phyloP scores from a whole-genome alignment of 2,113 vertebrate species.

The Pholis gunnellus region DNA sequence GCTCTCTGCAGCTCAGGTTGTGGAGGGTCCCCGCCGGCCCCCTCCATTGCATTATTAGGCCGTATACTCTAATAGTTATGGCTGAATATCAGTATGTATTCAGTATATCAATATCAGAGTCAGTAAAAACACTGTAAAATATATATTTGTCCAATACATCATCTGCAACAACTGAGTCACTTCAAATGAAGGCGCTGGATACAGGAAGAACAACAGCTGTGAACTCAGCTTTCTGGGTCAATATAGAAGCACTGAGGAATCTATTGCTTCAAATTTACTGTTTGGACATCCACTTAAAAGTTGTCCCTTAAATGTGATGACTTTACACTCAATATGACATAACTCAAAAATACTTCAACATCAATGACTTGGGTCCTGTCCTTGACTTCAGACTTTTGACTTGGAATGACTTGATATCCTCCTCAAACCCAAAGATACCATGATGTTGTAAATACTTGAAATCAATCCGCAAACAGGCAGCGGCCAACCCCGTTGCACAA shows the following conservation, averaged over 20 bases:
- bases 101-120: neutral
- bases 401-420: neutral
- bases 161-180: neutral
- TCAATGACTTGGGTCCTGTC: too few relatives aligned
- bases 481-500: neutral
- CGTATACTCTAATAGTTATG: neutral
- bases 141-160: neutral
- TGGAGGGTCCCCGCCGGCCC: too few relatives aligned
- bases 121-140: neutral
- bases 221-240: too few relatives aligned
- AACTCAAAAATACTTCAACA: neutral
- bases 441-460: neutral
- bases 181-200: too few relatives aligned
- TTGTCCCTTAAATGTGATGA: neutral
- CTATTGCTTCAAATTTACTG: too few relatives aligned
- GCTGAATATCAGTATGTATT: neutral
- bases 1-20: too few relatives aligned
- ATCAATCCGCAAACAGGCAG: neutral
- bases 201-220: too few relatives aligned
- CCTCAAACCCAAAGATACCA: neutral
- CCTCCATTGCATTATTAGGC: too few relatives aligned
- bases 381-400: neutral
- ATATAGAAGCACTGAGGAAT: too few relatives aligned
- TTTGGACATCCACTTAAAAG: too few relatives aligned
- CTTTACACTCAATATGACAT: neutral